phyloP scores from a whole-genome alignment of 2,888 invertebrate species.

The Gasteruption jaculator region DNA sequence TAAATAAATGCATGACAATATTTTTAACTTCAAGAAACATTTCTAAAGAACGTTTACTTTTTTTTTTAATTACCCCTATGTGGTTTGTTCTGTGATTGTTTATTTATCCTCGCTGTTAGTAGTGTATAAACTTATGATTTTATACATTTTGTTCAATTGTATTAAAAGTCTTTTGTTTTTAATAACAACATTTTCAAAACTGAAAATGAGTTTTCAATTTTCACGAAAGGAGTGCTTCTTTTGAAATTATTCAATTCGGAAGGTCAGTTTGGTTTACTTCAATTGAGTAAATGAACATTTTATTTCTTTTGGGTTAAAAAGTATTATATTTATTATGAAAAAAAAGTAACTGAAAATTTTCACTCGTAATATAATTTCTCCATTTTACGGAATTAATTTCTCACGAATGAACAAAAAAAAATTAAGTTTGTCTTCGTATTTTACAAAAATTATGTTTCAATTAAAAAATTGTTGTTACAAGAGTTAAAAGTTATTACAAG shows the following conservation, averaged over 20 bases:
- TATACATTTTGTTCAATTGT: conserved; percentile 17
- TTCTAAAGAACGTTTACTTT: conserved; percentile 41
- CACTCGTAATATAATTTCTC: too few species aligned
- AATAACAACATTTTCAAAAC: conserved; percentile 8
- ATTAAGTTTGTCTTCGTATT: too few species aligned
- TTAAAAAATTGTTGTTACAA: too few species aligned
- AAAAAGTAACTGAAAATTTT: too few species aligned
- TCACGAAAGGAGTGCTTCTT: too few species aligned
- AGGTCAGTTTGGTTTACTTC: too few species aligned
- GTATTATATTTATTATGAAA: conserved; percentile 2
- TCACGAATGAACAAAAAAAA: too few species aligned
- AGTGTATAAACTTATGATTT: conserved; percentile 18
- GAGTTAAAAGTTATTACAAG: too few species aligned
- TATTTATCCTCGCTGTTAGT: conserved; percentile 36
- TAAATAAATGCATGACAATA: neutral
- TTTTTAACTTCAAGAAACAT: conserved; percentile 32
- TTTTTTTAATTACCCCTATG: conserved; percentile 40
- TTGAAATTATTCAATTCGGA: too few species aligned
- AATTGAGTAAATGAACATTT: conserved; percentile 2
- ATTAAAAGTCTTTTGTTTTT: conserved; percentile 32
- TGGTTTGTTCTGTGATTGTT: conserved; percentile 45
- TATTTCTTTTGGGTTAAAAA: conserved; percentile 1
- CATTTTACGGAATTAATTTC: too few species aligned
- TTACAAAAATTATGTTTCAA: too few species aligned
- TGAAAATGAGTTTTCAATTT: too few species aligned